phyloP scores from a whole-genome alignment of 2,888 invertebrate genomes.

The Adelognathus sp. region DNA sequence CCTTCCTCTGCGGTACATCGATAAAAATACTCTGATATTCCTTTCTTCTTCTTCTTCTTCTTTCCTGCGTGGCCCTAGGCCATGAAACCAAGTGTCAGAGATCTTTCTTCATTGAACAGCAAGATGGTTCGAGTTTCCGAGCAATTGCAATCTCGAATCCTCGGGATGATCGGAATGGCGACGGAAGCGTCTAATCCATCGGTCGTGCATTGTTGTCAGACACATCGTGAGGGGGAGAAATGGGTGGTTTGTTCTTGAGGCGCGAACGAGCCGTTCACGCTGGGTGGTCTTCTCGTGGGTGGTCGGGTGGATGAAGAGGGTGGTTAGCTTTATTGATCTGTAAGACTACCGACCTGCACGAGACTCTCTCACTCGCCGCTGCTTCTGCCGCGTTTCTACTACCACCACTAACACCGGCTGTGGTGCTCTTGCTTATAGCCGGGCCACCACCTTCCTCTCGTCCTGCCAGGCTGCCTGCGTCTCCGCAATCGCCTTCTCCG shows the following conservation, averaged over 20 bases:
- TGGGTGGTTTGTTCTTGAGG: slow-evolving; percentile 80
- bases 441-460: slow-evolving; percentile 40
- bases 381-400: slow-evolving; percentile 59
- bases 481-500: slow-evolving; percentile 59
- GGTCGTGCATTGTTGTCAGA: slow-evolving; percentile 78
- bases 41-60: too few species aligned
- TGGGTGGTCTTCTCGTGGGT: slow-evolving; percentile 64
- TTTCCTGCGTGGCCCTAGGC: too few species aligned
- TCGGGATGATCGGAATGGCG: not conserved
- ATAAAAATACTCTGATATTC: too few species aligned
- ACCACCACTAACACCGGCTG: slow-evolving; percentile 60
- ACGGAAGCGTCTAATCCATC: slow-evolving; percentile 78
- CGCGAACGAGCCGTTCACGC: slow-evolving; percentile 61
- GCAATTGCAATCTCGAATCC: too few species aligned
- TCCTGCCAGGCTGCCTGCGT: slow-evolving; percentile 41
- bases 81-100: too few species aligned
- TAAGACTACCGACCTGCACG: slow-evolving; percentile 80
- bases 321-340: slow-evolving; percentile 82
- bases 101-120: not conserved
- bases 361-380: slow-evolving; percentile 68
- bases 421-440: slow-evolving; percentile 66
- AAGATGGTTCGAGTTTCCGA: too few species aligned
- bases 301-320: slow-evolving; percentile 71
- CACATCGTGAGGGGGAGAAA: too few species aligned
- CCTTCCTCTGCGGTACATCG: too few species aligned